phyloP scores from a whole-genome alignment of 1,140 invertebrate species.

The Heliconius himera region DNA sequence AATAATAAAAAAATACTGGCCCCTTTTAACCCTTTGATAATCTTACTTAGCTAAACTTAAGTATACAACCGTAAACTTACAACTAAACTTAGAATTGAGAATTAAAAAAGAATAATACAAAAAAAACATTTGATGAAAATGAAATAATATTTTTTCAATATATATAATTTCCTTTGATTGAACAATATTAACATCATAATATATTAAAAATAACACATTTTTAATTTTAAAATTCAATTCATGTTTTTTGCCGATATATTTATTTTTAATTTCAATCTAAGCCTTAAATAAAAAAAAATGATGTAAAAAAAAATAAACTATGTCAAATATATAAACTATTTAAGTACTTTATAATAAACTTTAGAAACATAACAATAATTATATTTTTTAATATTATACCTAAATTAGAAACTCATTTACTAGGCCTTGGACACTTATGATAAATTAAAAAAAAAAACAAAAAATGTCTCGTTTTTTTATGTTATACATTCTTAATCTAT shows the following conservation, averaged over 20 bases:
- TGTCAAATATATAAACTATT: constrained; percentile 11
- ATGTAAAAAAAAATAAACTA: not conserved
- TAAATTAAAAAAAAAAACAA: not conserved
- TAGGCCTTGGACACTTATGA: constrained; percentile 2
- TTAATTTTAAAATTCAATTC: too few relatives aligned
- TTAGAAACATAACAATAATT: constrained; percentile 61
- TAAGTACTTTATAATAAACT: constrained; percentile 52
- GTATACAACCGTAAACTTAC: not conserved
- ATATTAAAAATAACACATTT: too few relatives aligned
- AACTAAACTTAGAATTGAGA: not conserved
- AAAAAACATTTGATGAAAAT: constrained; percentile 7
- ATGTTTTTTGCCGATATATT: not conserved
- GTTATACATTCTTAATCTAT: not conserved
- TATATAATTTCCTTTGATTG: too few relatives aligned
- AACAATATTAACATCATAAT: too few relatives aligned
- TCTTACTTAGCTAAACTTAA: not conserved
- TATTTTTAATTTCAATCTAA: not conserved
- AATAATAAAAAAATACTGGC: constrained; percentile 64
- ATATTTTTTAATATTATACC: not conserved
- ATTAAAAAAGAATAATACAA: constrained; percentile 25
- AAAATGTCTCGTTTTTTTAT: not conserved
- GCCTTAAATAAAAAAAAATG: not conserved
- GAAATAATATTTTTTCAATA: too few relatives aligned
- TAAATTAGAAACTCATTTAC: not conserved
- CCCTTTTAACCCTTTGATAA: constrained; percentile 45